These are phyloP conservation scores for Arvicanthis niloticus DNA, from an alignment of 2,113 vertebrate genomes.

Conservation along the genomic window DNA sequence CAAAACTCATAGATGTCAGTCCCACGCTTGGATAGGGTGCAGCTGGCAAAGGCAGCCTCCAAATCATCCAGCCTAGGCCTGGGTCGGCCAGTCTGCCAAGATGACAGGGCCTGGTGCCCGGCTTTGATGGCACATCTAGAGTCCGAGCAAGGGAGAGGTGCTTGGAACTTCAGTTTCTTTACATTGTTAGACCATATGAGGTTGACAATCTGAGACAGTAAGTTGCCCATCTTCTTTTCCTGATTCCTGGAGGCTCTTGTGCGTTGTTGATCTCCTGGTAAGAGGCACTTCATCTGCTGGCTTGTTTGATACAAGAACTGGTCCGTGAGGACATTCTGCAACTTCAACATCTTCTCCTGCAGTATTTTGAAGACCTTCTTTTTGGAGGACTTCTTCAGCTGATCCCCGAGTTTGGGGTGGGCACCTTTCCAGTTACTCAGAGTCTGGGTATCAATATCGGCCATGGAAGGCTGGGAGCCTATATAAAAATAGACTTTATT, in stretches of 20 bases:
- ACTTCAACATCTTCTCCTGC: slow-evolving; percentile 13
- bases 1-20: slow-evolving; percentile 84
- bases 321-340: slow-evolving; percentile 90
- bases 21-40: slow-evolving; percentile 91
- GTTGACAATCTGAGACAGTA: slow-evolving; percentile 87
- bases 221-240: slow-evolving; percentile 89
- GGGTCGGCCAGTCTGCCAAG: neutral
- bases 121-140: neutral
- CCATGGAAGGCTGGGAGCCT: slow-evolving; percentile 88
- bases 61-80: neutral
- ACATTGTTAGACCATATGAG: slow-evolving; percentile 72
- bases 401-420: slow-evolving; percentile 74
- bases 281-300: slow-evolving; percentile 86
- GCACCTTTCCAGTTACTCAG: slow-evolving; percentile 70
- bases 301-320: slow-evolving; percentile 90
- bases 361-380: slow-evolving; percentile 86
- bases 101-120: neutral
- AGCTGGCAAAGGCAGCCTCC: slow-evolving; percentile 57
- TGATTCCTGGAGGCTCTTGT: slow-evolving; percentile 89
- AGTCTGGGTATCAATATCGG: slow-evolving; percentile 68
- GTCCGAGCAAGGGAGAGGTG: slow-evolving; percentile 51
- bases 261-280: slow-evolving; percentile 88
- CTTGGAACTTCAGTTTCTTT: neutral
- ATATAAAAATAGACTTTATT: neutral
- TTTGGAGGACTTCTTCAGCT: slow-evolving; percentile 74